These are phyloP conservation scores for Conus canariensis DNA, from an alignment of 2,888 invertebrate species.

Conservation along the genomic window DNA sequence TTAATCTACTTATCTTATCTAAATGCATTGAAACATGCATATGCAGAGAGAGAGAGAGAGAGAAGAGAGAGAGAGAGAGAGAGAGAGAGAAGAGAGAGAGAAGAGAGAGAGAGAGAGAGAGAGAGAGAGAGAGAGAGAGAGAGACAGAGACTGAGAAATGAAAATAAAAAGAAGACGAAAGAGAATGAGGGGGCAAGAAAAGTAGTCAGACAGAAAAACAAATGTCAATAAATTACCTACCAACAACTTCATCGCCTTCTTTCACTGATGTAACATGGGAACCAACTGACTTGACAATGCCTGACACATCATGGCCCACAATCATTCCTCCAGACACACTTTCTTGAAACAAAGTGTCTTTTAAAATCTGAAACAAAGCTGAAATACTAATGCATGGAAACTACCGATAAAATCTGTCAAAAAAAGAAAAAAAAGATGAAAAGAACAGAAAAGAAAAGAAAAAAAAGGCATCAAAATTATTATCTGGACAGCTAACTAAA, in stretches of 20 bases:
- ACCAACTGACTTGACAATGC: slow-evolving; percentile 77
- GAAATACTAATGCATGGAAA: background rate
- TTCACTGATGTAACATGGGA: slow-evolving; percentile 76
- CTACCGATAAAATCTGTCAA: background rate
- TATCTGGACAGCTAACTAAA: too few species aligned
- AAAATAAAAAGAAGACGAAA: background rate
- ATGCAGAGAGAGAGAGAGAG: too few species aligned
- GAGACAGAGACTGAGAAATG: background rate
- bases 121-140: background rate
- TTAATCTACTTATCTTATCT: too few species aligned
- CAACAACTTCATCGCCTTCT: slow-evolving; percentile 79
- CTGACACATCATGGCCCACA: slow-evolving; percentile 79
- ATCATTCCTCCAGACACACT: slow-evolving; percentile 59
- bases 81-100: background rate
- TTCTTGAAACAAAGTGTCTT: slow-evolving; percentile 40
- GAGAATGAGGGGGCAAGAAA: background rate
- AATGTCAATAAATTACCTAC: slow-evolving; percentile 61
- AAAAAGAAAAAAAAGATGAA: too few species aligned
- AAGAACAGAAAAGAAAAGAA: too few species aligned
- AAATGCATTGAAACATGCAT: too few species aligned
- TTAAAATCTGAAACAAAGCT: slow-evolving; percentile 56
- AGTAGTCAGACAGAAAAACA: background rate
- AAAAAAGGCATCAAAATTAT: too few species aligned
- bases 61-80: too few species aligned
- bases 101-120: background rate